Base-by-base conservation (phyloP, 2,113 vertebrate genomes). In the Dicaeum eximium region DNA sequence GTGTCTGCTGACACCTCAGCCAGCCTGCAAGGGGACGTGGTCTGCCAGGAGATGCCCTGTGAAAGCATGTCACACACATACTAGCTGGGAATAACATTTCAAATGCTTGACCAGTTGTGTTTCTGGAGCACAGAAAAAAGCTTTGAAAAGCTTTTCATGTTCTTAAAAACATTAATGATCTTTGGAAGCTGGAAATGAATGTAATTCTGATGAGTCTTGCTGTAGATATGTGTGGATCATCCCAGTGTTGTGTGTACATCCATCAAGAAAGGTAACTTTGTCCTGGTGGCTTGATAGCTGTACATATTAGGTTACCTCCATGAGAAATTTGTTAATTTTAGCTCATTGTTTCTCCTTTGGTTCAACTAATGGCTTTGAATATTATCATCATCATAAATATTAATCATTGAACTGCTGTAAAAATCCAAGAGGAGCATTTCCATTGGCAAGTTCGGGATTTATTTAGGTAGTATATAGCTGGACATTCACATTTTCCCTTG, bases 81-180 rank as follows among this genome's bases (percentile, higher is more conserved):
- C 57, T 87, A 64, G 33, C 71, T 90, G 74, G 91, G 94, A 95
- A 40, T 89, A 90, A 70, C 50, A 58, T 91, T 70, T 95, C 93
- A 93, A 51, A 37, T 57, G 38, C 66, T 88, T 70, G 37, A 80
- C 35, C 58, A 4, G 21, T 87, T 89, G 56, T 13, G 6, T 88
- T 92, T 94, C 51, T 83, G 72, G 47, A 61, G 23, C 61, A 62
- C 28, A 48, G 72, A 47, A 69, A 69, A 82, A 84, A 57, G 9
- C 31, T 92, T 71, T 67, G 56, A 60, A 86, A 92, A 88, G n/a
- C 44, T 86, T 71, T 20, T 67, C 24, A 15, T 20, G 44, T 54
- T 80, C 89, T 86, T 62, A n/a, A 87, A 87, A 82, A 10, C 30
- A 16, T 13, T 57, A 47, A 28, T 72, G 38, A n/a, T 62, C 51